phyloP scores from a whole-genome alignment of 2,797 vertebrate genomes.

The Phylloscopus collybita region DNA sequence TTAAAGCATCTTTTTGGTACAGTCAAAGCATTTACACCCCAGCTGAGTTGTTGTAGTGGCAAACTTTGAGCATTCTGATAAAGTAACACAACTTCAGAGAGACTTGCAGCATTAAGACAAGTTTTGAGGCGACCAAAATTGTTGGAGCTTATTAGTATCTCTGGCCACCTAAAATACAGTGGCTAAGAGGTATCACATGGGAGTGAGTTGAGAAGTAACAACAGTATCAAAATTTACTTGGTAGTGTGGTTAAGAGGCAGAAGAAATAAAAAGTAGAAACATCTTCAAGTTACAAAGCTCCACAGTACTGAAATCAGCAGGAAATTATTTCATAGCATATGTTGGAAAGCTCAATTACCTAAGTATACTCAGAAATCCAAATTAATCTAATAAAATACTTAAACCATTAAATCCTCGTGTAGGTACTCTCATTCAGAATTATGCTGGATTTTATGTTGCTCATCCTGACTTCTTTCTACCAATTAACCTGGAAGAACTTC shows the following conservation, averaged over 20 bases:
- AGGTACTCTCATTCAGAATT: not conserved
- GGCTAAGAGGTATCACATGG: not conserved
- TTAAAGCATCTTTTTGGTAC: slow-evolving; percentile 9
- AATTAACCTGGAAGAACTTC: not conserved
- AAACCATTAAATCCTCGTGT: not conserved
- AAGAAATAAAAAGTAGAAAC: not conserved
- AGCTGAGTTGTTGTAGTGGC: not conserved
- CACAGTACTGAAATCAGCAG: not conserved
- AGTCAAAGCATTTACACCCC: not conserved
- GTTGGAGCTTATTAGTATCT: not conserved
- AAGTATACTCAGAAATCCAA: slow-evolving; percentile 32
- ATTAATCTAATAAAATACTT: slow-evolving; percentile 43
- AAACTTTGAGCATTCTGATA: not conserved
- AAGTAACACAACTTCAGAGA: slow-evolving; percentile 11
- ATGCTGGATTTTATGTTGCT: not conserved
- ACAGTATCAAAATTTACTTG: not conserved
- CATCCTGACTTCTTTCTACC: slow-evolving; percentile 2
- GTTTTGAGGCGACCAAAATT: not conserved
- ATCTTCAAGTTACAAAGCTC: not conserved
- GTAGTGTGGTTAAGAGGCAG: not conserved
- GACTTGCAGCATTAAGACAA: not conserved
- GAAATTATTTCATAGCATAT: not conserved
- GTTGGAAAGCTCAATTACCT: not conserved
- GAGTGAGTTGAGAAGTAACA: not conserved
- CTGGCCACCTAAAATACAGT: not conserved